phyloP scores from a whole-genome alignment of 2,113 vertebrate species.

The Gasterosteus nipponicus region DNA sequence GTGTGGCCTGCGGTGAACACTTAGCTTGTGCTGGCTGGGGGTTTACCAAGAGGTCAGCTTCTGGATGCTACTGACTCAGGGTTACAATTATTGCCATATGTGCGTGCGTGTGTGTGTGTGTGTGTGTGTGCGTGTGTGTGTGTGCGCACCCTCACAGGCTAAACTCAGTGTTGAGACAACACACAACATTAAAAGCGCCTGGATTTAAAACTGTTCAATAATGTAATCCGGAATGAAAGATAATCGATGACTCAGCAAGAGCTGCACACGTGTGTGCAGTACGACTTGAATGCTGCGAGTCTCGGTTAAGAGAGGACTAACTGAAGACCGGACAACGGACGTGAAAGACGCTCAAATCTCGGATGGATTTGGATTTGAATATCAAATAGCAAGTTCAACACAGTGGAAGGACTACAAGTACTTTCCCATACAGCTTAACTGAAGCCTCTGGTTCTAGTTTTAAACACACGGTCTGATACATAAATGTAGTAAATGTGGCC shows the following conservation, averaged over 20 bases:
- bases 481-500: neutral
- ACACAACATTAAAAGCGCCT: constrained; percentile 16
- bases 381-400: neutral
- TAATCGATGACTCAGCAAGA: constrained; percentile 13
- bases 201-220: constrained; percentile 23
- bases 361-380: neutral
- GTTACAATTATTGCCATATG: constrained; percentile 65
- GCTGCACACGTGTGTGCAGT: neutral
- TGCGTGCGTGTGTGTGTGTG: constrained; percentile 30
- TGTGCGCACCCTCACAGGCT: neutral
- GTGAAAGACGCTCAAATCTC: neutral
- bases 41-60: constrained; percentile 69
- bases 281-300: neutral
- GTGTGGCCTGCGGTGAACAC: constrained; percentile 64
- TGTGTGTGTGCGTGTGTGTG: constrained; percentile 17
- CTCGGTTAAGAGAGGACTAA: constrained; percentile 5
- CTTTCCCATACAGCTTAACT: neutral
- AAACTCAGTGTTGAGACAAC: neutral
- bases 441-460: neutral
- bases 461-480: neutral
- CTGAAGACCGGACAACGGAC: neutral
- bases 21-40: constrained; percentile 56
- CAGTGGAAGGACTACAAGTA: neutral
- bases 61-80: constrained; percentile 65
- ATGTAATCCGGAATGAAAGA: constrained; percentile 35